These are phyloP conservation scores for Vollenhovia emeryi DNA, from an alignment of 1,140 invertebrate genomes.

Conservation along the genomic window DNA sequence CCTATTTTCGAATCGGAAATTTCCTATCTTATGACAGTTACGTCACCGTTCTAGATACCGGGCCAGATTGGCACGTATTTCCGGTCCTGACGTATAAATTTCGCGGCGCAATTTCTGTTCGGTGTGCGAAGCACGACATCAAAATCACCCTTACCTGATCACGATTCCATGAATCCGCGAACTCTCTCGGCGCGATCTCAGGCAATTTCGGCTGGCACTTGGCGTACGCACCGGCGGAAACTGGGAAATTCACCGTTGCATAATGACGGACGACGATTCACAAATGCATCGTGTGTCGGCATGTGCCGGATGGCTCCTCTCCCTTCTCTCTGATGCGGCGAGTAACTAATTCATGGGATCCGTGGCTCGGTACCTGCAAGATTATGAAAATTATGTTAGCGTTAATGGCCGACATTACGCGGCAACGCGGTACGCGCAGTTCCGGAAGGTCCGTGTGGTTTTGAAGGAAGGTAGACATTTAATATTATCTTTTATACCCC, in stretches of 20 bases:
- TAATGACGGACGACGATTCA: conserved; percentile 58
- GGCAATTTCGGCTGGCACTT: conserved; percentile 14
- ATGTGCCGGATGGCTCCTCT: conserved; percentile 13
- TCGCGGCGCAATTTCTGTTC: not conserved
- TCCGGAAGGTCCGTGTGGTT: not conserved
- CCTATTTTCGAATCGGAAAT: conserved; percentile 9
- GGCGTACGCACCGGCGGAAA: not conserved
- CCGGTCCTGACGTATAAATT: conserved; percentile 54
- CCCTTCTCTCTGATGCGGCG: not conserved
- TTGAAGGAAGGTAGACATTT: not conserved
- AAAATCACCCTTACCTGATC: conserved; percentile 43
- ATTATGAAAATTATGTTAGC: conserved; percentile 39
- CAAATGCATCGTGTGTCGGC: conserved; percentile 40
- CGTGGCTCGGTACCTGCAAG: conserved; percentile 16
- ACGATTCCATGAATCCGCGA: conserved; percentile 14
- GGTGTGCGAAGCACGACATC: not conserved
- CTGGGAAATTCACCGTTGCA: conserved; percentile 50
- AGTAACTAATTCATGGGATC: conserved; percentile 38
- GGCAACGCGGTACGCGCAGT: not conserved
- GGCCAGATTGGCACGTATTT: conserved; percentile 58
- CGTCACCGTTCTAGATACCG: conserved; percentile 48
- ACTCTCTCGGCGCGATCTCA: conserved; percentile 25
- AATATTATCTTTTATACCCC: not conserved
- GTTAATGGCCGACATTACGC: not conserved
- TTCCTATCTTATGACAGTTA: conserved; percentile 29